Conservation (phyloP, 2,113 vertebrate species). For the Blennius ocellaris region DNA sequence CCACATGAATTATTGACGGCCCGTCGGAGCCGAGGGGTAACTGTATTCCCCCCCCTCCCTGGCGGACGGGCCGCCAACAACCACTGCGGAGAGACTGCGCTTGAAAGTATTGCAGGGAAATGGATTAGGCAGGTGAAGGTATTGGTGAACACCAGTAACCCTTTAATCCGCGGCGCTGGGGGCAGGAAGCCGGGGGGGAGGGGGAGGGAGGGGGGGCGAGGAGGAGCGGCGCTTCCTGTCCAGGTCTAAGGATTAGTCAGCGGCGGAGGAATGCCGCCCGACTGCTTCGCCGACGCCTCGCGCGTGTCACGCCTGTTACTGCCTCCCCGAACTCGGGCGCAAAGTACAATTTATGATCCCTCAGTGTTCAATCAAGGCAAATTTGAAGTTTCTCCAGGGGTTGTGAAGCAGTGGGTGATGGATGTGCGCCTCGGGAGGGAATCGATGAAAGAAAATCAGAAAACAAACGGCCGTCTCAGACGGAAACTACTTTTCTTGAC, state of each 20-base stretch:
- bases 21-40: slow-evolving; percentile 48
- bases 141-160: slow-evolving; percentile 62
- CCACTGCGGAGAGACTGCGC: neutral
- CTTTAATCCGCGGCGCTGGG: slow-evolving; percentile 60
- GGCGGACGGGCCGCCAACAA: slow-evolving; percentile 10
- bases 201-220: no score
- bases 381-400: no score
- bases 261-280: slow-evolving; percentile 45
- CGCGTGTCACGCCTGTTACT: no score
- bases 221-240: slow-evolving; percentile 57
- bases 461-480: neutral
- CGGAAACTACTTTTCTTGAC: neutral
- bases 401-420: neutral
- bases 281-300: slow-evolving; percentile 1
- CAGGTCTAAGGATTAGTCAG: slow-evolving; percentile 56
- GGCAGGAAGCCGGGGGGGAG: slow-evolving; percentile 49
- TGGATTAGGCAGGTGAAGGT: slow-evolving; percentile 65
- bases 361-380: no score
- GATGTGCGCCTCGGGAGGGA: neutral
- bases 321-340: no score
- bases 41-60: slow-evolving; percentile 33
- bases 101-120: slow-evolving; percentile 48
- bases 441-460: neutral
- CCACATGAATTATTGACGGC: slow-evolving; percentile 72
- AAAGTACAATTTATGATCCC: no score